These are phyloP conservation scores for Aromia moschata DNA, from an alignment of 2,888 invertebrate genomes.

Conservation along the genomic window DNA sequence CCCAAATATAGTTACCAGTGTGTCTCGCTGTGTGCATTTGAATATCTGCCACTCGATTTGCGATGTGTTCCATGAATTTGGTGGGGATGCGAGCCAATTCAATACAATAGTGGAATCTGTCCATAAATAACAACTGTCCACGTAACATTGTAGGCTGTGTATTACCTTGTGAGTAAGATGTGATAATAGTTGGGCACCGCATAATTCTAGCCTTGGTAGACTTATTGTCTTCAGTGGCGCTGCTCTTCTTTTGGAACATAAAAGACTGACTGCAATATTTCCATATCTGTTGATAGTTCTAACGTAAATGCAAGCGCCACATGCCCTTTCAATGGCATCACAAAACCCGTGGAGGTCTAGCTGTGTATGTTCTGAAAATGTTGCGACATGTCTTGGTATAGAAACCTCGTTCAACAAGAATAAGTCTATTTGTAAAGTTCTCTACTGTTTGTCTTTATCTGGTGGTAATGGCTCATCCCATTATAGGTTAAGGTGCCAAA, in stretches of 20 bases:
- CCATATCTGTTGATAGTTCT: slow-evolving; percentile 16
- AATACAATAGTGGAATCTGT: slow-evolving; percentile 16
- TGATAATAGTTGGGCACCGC: not conserved
- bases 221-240: slow-evolving; percentile 24
- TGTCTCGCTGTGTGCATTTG: too few species aligned
- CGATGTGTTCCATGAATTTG: slow-evolving; percentile 22
- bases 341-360: slow-evolving; percentile 35
- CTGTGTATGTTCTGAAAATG: not conserved
- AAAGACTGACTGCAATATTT: not conserved
- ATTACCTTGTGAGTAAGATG: not conserved
- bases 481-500: not conserved
- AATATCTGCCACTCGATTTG: slow-evolving; percentile 24
- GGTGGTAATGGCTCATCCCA: not conserved
- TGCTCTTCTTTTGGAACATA: slow-evolving; percentile 26
- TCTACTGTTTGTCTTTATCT: not conserved
- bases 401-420: not conserved
- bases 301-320: slow-evolving; percentile 36
- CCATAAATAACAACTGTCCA: not conserved
- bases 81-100: slow-evolving; percentile 10
- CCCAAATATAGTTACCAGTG: too few species aligned
- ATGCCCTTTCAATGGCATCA: slow-evolving; percentile 36
- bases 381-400: not conserved
- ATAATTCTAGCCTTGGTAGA: slow-evolving; percentile 19
- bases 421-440: not conserved
- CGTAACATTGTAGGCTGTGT: not conserved